phyloP scores from a whole-genome alignment of 2,888 invertebrate species.

The Nomada fabriciana region DNA sequence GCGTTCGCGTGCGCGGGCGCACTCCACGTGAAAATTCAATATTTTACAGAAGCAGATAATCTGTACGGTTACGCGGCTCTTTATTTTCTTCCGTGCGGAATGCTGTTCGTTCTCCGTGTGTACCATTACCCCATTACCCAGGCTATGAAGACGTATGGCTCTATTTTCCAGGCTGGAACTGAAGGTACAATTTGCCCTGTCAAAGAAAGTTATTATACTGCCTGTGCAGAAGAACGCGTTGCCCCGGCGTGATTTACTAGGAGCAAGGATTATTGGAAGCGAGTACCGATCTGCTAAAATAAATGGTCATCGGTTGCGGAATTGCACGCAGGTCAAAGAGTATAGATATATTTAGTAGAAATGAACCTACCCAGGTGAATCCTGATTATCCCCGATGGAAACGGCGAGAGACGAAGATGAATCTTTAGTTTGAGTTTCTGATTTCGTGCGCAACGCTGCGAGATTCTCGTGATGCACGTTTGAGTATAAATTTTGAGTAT shows the following conservation, averaged over 20 bases:
- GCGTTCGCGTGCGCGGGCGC: background rate
- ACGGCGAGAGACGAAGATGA: background rate
- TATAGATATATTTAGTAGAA: background rate
- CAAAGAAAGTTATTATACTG: conserved; percentile 51
- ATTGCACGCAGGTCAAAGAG: background rate
- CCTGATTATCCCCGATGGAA: background rate
- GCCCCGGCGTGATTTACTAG: conserved; percentile 7
- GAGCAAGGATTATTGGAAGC: conserved; percentile 12
- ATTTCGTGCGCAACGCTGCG: no score
- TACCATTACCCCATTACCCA: conserved; percentile 56
- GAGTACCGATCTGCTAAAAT: conserved; percentile 11
- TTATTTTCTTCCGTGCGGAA: conserved; percentile 37
- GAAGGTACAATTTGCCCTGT: conserved; percentile 56
- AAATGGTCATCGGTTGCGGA: background rate
- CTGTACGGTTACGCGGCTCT: conserved; percentile 46
- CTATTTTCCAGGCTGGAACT: conserved; percentile 55
- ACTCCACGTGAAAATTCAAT: conserved; percentile 52
- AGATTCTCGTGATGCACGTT: no score
- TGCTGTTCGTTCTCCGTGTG: conserved; percentile 41
- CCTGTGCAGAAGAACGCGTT: conserved; percentile 16
- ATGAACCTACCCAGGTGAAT: background rate
- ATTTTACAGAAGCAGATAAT: conserved; percentile 54
- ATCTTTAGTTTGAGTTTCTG: background rate
- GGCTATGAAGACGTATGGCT: conserved; percentile 60
- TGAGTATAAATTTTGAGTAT: no score